A percentile compares a stretch with the other conserved stretches of the same genome.
These are phyloP conservation scores for Meandrina meandrites DNA, from an alignment of 92 coral and sea anemone genomes.

Conservation along the genomic window DNA sequence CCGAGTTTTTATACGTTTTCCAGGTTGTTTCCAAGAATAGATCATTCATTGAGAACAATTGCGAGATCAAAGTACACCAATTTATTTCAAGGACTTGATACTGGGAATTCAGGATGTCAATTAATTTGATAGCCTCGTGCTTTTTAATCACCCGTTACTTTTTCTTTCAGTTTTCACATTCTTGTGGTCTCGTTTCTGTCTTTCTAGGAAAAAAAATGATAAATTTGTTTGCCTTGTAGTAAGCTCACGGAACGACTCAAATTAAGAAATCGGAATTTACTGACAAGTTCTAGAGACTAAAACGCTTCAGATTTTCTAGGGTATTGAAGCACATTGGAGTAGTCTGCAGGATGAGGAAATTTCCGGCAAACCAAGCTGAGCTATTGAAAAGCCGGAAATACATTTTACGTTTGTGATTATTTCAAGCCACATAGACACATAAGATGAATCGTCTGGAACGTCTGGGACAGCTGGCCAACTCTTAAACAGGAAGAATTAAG, in stretches of 20 bases:
- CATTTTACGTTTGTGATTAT: not conserved
- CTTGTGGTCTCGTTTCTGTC: not conserved
- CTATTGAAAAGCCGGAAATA: too few relatives aligned
- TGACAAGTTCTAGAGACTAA: not conserved
- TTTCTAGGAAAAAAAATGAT: too few relatives aligned
- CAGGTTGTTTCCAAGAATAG: constrained; percentile 7
- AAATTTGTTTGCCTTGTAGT: too few relatives aligned
- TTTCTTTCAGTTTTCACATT: not conserved
- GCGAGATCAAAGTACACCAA: constrained; percentile 2
- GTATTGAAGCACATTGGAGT: not conserved
- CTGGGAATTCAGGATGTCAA: not conserved
- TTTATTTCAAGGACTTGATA: not conserved
- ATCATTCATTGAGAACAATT: not conserved
- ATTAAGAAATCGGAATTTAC: not conserved
- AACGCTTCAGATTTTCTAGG: not conserved
- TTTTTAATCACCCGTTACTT: not conserved
- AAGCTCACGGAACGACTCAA: too few relatives aligned
- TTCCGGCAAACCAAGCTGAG: too few relatives aligned
- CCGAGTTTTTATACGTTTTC: not conserved
- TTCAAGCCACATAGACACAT: not conserved
- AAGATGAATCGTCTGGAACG: not conserved
- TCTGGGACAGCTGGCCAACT: not conserved
- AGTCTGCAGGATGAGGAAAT: not conserved
- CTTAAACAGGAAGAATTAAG: not conserved
- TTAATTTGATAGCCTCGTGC: not conserved